Evolutionary conservation across 2,888 invertebrate genomes (phyloP).

Genomic region (Heteromyza rotundicornis): DNA sequence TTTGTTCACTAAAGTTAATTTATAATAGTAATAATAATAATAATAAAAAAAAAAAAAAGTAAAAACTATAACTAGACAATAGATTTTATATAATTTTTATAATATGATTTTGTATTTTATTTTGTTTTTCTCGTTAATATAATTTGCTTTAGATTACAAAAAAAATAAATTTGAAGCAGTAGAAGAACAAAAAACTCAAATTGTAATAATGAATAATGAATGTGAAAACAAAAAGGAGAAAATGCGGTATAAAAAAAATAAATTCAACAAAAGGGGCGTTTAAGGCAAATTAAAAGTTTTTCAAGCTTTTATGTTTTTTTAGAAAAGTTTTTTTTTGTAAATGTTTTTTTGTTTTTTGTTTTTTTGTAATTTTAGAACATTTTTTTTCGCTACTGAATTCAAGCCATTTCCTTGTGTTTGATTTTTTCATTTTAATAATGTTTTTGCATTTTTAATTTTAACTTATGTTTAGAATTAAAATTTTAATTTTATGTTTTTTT

Average conservation of each 20-base stretch:
- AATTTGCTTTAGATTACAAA: neutral
- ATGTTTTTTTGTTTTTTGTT: conserved; percentile 7
- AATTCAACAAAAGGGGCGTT: conserved; percentile 15
- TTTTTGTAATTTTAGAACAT: conserved; percentile 9
- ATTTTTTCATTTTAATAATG: neutral
- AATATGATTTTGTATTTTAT: neutral
- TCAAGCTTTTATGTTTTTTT: neutral
- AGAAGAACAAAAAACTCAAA: neutral
- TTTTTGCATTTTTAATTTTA: neutral
- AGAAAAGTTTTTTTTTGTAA: neutral
- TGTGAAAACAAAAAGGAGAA: conserved; percentile 27
- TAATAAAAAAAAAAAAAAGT: conserved; percentile 6
- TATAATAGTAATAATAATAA: conserved; percentile 18
- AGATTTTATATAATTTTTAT: neutral
- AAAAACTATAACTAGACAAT: conserved; percentile 4
- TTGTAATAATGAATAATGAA: conserved; percentile 32
- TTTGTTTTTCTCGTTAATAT: neutral
- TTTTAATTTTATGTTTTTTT: conserved; percentile 20
- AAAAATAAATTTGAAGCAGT: neutral
- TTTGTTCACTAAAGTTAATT: conserved; percentile 35
- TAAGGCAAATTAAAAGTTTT: neutral
- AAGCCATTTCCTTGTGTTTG: conserved; percentile 6
- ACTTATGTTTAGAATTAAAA: conserved; percentile 10
- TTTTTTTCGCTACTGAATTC: conserved; percentile 12
- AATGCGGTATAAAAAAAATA: conserved; percentile 16